Base-by-base conservation (phyloP, 1,140 invertebrate species). In the Anoplolepis gracilipes region DNA sequence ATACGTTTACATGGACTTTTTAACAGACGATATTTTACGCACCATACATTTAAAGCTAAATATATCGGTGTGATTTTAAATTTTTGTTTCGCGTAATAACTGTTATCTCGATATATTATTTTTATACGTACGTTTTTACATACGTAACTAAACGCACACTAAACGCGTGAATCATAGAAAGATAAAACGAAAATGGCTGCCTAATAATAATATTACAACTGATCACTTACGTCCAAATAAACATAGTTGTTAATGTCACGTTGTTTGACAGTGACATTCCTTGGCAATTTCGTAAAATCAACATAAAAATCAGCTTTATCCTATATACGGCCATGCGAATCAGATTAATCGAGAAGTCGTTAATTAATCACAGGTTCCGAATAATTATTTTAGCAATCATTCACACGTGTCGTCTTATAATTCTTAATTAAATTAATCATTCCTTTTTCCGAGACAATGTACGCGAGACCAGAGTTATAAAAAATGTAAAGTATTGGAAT, bases 401-500 rank as follows among this genome's bases (percentile, higher is more conserved):
- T 79, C 28, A 10, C n/a, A 39, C 7, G 22, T n/a, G 30, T 1
- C 1, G 0, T 49, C 53, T 65, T 33, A 30, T 6, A 39, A 46
- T 65, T 78, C 5, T 22, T 36, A 69, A 28, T 69, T 53, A 67
- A 55, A 19, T 65, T 33, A 65, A 78, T 49, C 57, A 46, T 77
- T 10, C 61, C 19, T 61, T 6, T 62, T 10, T 61, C 22, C 25
- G 25, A 78, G 42, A 30, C 39, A 62, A 76, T 36, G 42, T 3
- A 49, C 53, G 72, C 49, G 30, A 28, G 39, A 64, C 11, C 61
- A 28, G 46, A 49, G 25, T 65, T 65, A 65, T 78, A 33, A 78
- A 78, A 77, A 65, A 36, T 65, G 39, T 49, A 65, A 65, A n/a
- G 61, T 36, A 22, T 75, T 75, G 25, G 33, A 49, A 49, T 49